Conservation (phyloP, 2,888 invertebrate genomes). For the Maniola hyperantus region DNA sequence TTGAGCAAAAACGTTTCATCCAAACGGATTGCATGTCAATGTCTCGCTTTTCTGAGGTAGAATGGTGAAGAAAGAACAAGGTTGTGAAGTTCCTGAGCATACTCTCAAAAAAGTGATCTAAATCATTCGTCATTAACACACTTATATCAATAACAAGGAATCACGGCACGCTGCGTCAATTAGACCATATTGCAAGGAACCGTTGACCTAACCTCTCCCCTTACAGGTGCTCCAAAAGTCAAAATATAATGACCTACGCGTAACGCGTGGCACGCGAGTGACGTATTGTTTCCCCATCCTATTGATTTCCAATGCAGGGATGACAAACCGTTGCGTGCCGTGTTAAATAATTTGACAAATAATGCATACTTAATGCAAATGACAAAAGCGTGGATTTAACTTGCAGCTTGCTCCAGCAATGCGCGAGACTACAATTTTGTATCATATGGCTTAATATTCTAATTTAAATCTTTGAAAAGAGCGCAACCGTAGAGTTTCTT, state of each 20-base stretch:
- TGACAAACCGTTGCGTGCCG: neutral
- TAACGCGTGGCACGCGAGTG: conserved; percentile 33
- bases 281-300: conserved; percentile 23
- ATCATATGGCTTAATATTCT: no score
- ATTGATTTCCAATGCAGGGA: conserved; percentile 8
- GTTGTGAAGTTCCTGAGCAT: no score
- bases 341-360: neutral
- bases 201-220: conserved; percentile 26
- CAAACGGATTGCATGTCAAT: no score
- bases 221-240: conserved; percentile 33
- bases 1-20: no score
- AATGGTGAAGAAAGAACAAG: no score
- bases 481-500: no score
- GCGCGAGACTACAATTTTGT: no score
- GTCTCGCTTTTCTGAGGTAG: no score
- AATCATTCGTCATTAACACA: conserved; percentile 14
- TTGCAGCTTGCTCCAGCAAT: no score
- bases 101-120: neutral
- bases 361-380: no score
- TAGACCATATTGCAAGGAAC: conserved; percentile 30
- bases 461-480: no score
- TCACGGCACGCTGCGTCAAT: conserved; percentile 21
- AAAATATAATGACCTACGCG: conserved; percentile 34
- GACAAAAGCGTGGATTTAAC: no score
- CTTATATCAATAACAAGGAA: conserved; percentile 6